A percentile compares a stretch with the other conserved stretches of the same genome.
phyloP scores from a whole-genome alignment of 2,113 vertebrate genomes.

The Gymnogyps californianus region DNA sequence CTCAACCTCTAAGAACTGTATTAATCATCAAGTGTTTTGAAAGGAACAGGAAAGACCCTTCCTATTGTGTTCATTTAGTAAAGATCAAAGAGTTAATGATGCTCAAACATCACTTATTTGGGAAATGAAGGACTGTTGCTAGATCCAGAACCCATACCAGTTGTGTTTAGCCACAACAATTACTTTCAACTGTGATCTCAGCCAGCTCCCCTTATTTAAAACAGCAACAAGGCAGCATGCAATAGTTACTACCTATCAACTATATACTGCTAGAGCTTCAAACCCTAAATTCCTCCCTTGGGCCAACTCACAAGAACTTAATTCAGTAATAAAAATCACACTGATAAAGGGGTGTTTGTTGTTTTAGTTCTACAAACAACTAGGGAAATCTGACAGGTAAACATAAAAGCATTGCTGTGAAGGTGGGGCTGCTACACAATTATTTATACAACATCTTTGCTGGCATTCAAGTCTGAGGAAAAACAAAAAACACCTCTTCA shows the following conservation, averaged over 20 bases:
- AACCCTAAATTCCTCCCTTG: not conserved
- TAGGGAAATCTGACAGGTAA: not conserved
- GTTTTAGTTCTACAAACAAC: not conserved
- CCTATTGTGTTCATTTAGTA: not conserved
- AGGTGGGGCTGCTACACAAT: not conserved
- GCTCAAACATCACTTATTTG: not conserved
- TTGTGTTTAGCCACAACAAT: not conserved
- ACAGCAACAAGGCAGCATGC: not conserved
- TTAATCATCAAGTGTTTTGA: not conserved
- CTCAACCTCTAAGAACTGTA: not conserved
- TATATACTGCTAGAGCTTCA: not conserved
- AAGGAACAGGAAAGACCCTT: not conserved
- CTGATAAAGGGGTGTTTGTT: not conserved
- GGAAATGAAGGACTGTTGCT: not conserved
- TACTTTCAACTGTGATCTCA: not conserved
- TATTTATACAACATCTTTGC: not conserved
- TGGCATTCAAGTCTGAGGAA: not conserved
- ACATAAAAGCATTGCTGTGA: not conserved
- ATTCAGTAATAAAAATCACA: not conserved
- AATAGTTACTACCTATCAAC: not conserved
- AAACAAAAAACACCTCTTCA: not conserved
- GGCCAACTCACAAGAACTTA: not conserved
- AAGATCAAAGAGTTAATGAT: not conserved
- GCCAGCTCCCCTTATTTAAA: not conserved
- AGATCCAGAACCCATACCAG: not conserved